Evolutionary conservation across 2,113 vertebrate species (phyloP).

Genomic region (Propithecus coquereli): DNA sequence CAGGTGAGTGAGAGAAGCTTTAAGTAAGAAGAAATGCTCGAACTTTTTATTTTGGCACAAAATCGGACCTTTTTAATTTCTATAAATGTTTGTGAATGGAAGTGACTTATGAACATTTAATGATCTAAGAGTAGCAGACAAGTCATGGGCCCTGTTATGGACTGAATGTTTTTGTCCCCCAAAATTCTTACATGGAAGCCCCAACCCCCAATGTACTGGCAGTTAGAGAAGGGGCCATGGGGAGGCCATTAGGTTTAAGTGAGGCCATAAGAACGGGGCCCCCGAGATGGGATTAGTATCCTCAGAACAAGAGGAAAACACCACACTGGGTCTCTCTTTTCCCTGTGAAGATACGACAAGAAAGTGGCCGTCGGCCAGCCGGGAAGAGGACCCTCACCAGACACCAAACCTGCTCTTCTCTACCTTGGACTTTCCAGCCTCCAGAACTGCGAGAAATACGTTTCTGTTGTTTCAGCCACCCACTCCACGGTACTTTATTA

Average conservation of each 20-base stretch:
- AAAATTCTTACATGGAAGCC: background rate
- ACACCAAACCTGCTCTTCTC: background rate
- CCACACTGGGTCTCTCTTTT: background rate
- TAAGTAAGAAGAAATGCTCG: background rate
- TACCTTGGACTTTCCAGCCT: background rate
- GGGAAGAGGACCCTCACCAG: background rate
- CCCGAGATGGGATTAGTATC: background rate
- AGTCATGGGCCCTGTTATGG: background rate
- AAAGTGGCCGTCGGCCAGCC: background rate
- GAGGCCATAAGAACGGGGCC: background rate
- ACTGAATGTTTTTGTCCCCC: background rate
- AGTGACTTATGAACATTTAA: background rate
- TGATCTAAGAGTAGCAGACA: background rate
- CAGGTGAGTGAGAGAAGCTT: background rate
- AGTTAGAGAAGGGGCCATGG: background rate
- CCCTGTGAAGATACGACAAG: background rate
- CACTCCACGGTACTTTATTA: background rate
- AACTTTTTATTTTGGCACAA: background rate
- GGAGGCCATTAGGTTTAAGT: background rate
- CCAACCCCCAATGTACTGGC: background rate
- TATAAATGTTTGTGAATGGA: background rate
- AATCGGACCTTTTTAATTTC: background rate
- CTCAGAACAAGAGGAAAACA: background rate
- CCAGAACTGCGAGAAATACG: too few relatives aligned
- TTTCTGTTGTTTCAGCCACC: background rate